phyloP scores from a whole-genome alignment of 1,140 invertebrate species.

The Paraescarpia echinospica region DNA sequence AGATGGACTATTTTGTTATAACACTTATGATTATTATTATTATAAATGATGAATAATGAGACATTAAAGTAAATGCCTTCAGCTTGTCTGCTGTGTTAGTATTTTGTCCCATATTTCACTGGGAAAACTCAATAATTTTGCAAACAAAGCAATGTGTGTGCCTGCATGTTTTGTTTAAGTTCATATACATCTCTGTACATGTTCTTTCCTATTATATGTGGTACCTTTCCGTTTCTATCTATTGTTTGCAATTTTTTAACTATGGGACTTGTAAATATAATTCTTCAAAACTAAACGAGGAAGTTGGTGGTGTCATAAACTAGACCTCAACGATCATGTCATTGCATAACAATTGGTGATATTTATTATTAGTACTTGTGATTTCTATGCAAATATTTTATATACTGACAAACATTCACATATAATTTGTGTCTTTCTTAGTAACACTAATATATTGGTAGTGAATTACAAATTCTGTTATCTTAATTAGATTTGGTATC shows the following conservation, averaged over 20 bases:
- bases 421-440: not conserved
- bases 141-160: not conserved
- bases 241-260: not conserved
- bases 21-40: too few relatives aligned
- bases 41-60: not conserved
- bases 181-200: not conserved
- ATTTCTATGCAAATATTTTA: not conserved
- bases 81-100: not conserved
- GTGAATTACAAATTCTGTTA: not conserved
- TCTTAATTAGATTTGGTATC: not conserved
- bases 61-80: not conserved
- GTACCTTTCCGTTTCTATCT: not conserved
- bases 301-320: not conserved
- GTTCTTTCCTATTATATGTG: not conserved
- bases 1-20: too few relatives aligned
- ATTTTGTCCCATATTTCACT: not conserved
- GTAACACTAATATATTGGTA: not conserved
- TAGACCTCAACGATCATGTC: not conserved
- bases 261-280: not conserved
- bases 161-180: not conserved
- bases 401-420: not conserved
- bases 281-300: not conserved
- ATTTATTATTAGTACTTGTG: not conserved
- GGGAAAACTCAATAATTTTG: not conserved
- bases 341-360: not conserved